Evolutionary conservation across 2,113 vertebrate genomes (phyloP), one percentile per base, ranked within the genome.

Genomic region (Lampris incognitus): DNA sequence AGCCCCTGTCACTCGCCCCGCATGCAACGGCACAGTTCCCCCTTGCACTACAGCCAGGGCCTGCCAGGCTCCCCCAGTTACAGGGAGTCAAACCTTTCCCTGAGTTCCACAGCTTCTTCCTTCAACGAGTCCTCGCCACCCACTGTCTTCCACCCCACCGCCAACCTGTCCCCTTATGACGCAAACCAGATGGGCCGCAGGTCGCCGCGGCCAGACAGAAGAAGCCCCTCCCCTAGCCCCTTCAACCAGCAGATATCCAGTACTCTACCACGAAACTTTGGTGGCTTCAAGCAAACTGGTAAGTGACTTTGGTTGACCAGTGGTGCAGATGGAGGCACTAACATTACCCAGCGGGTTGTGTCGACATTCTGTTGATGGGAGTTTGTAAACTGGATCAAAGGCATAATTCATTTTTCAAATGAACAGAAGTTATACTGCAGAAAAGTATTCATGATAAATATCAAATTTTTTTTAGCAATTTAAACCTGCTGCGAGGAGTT

Each of bases 201-300:
- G 76, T 91, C 93, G 0, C 90, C 90, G 8, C 85, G 87, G 49
- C 37, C 1, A 0, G 94, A 94, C 46, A 87, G 79, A 48, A 85
- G 44, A 48, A 85, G 44, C 50, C 82, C 82, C n/a, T 93, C 93
- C 11, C 88, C 92, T 5, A 9, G 74, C 56, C 9, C 71, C 5
- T 74, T 90, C 38, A 83, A 55, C 37, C 70, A 70, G 5, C 36
- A 65, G 0, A 7, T n/a, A 4, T 77, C 87, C 54, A 88, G 54
- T 79, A 94, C 92, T 0, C 78, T 93, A 11, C 92, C 94, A 5
- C 86, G 90, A 9, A 91, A 82, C 38, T 89, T 91, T 62, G 52
- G 41, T 3, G 3, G 54, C 8, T 80, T 79, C 56, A 88, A 51
- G 57, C 40, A 77, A 62, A 9, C 73, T 51, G 93, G 94, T 95